Conservation (phyloP, 2,113 vertebrate species). For the Epinephelus lanceolatus region DNA sequence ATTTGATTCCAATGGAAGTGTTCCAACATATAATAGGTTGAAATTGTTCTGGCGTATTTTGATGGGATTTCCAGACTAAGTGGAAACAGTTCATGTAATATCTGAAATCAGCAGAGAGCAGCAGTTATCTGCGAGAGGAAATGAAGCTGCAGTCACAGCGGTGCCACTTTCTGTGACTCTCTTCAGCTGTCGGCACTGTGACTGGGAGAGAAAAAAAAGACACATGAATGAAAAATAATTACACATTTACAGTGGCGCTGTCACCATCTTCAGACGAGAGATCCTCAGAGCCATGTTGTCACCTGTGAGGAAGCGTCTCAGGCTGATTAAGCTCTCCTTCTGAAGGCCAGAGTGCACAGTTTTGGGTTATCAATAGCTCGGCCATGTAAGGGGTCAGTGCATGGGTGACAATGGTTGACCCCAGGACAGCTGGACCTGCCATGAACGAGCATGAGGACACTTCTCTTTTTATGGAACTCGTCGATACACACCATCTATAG, state of each 20-base stretch:
- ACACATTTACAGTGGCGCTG: background rate
- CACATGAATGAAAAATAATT: constrained; percentile 1
- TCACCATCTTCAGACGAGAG: constrained; percentile 31
- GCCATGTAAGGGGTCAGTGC: constrained; percentile 59
- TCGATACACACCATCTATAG: constrained; percentile 42
- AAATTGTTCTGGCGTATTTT: background rate
- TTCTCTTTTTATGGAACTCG: constrained; percentile 70
- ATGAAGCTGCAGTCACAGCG: constrained; percentile 13
- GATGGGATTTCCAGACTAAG: background rate
- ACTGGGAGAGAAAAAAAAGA: background rate
- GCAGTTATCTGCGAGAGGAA: background rate
- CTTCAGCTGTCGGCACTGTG: constrained; percentile 17
- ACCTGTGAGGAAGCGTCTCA: constrained; percentile 64
- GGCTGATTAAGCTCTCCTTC: constrained; percentile 47
- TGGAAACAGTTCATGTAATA: constrained; percentile 1
- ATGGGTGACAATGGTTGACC: constrained; percentile 54
- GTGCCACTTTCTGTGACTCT: constrained; percentile 2
- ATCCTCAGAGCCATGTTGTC: constrained; percentile 17
- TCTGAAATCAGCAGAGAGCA: constrained; percentile 8
- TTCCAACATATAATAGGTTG: background rate
- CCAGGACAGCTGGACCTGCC: constrained; percentile 69
- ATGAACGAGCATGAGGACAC: constrained; percentile 18
- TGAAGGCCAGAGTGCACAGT: constrained; percentile 49
- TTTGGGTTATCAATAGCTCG: constrained; percentile 73
- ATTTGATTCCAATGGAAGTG: background rate